These are phyloP conservation scores for Ganaspis sp. DNA, from an alignment of 1,140 invertebrate species.

Conservation along the genomic window DNA sequence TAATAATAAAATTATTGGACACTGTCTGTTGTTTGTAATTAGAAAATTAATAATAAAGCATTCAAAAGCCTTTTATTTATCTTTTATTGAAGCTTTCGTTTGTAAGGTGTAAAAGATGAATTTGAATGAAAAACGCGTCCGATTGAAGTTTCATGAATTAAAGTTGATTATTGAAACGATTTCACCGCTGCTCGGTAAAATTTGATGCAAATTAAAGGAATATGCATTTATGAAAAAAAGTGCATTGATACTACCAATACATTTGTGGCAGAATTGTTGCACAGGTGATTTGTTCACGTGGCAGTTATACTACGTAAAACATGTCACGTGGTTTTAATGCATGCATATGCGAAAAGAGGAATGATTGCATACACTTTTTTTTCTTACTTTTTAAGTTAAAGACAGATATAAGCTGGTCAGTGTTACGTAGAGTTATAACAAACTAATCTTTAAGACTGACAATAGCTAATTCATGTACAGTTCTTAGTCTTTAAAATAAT, in stretches of 20 bases:
- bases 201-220: not conserved
- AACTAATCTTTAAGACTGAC: not conserved
- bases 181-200: not conserved
- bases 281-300: conserved; percentile 17
- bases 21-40: too few species aligned
- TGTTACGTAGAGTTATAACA: not conserved
- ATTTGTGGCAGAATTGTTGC: conserved; percentile 1
- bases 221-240: not conserved
- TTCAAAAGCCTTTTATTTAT: too few species aligned
- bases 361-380: not conserved
- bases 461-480: not conserved
- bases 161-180: not conserved
- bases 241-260: not conserved
- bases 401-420: conserved; percentile 14
- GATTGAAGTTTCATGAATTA: not conserved
- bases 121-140: too few species aligned
- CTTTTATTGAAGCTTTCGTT: too few species aligned
- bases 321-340: conserved; percentile 11
- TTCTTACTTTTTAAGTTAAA: conserved; percentile 14
- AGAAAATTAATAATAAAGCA: too few species aligned
- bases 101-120: too few species aligned
- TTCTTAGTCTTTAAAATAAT: not conserved
- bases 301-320: not conserved
- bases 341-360: conserved; percentile 8
- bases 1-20: too few species aligned